Evolutionary conservation across 2,113 vertebrate genomes (phyloP), one percentile per base, ranked within the genome.

Genomic region (Australoheros scitulus): DNA sequence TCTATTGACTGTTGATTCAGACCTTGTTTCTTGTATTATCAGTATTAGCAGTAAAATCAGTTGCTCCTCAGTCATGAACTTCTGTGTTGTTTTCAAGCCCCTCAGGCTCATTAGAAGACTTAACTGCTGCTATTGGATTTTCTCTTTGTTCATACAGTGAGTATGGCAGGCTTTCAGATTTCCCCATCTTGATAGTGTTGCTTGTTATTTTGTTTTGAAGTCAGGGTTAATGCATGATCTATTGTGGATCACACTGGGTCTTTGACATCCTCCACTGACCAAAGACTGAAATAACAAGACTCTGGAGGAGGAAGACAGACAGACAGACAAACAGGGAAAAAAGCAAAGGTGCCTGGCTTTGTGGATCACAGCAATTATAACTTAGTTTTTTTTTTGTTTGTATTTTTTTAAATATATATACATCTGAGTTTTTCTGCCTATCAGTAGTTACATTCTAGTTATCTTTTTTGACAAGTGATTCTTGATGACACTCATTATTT

Each of bases 171-270:
- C 80, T 65, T 76, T 82, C 76, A 82, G 64, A 82, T 43, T 76
- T 79, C 18, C 57, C 61, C 24, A 59, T 34, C 79, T 52, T 18
- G 65, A 74, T 75, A 59, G 59, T 76, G 78, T 32, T 79, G 85
- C 90, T 91, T 89, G 90, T 89, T 91, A 79, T 83, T 81, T 86
- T 89, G 81, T 91, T 89, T 87, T 89, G 90, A 88, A 90, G 87
- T 68, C 56, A 11, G 84, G 90, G 84, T 89, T 90, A 87, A 90
- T 81, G 60, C 86, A n/a, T 36, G 65, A 86, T 86, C 72, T 32
- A 2, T 81, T 79, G 76, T 36, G 82, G 70, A 77, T 87, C 80
- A 82, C 52, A 76, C 86, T 72, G 72, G 78, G 82, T 64, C 72
- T 90, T 29, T 78, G 88, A 92, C 88, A 89, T 89, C 90, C 86